Percentiles rank a stretch among this genome's conserved stretches.
Evolutionary conservation across 2,113 vertebrate genomes (phyloP).

Genomic region (Dasyornis broadbenti): DNA sequence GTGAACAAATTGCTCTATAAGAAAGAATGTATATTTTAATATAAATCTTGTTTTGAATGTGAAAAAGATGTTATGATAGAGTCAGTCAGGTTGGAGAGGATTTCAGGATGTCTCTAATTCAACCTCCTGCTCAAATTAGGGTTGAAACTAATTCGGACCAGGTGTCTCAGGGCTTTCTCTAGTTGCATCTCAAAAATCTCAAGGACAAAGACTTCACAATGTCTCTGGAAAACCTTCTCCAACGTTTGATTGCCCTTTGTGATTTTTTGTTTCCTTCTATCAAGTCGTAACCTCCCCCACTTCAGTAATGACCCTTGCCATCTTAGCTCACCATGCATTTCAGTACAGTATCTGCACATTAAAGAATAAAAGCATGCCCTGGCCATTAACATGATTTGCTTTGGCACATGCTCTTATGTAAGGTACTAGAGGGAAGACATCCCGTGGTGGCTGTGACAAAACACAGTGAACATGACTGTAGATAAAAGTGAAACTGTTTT

Average conservation of each 20-base stretch:
- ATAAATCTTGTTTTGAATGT: neutral
- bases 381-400: neutral
- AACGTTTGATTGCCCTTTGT: neutral
- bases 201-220: neutral
- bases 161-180: neutral
- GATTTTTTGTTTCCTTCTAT: neutral
- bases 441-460: neutral
- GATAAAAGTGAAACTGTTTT: neutral
- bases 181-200: neutral
- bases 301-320: neutral
- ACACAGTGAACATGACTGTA: neutral
- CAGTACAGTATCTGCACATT: neutral
- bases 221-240: neutral
- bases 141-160: neutral
- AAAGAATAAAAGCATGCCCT: neutral
- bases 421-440: neutral
- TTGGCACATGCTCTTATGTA: neutral
- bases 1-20: neutral
- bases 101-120: neutral
- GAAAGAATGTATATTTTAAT: neutral
- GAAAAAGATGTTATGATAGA: neutral
- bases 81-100: neutral
- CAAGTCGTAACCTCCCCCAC: neutral
- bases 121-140: neutral
- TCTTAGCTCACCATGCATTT: neutral